Base-by-base conservation (phyloP, 2,113 vertebrate species). In the Passer domesticus region DNA sequence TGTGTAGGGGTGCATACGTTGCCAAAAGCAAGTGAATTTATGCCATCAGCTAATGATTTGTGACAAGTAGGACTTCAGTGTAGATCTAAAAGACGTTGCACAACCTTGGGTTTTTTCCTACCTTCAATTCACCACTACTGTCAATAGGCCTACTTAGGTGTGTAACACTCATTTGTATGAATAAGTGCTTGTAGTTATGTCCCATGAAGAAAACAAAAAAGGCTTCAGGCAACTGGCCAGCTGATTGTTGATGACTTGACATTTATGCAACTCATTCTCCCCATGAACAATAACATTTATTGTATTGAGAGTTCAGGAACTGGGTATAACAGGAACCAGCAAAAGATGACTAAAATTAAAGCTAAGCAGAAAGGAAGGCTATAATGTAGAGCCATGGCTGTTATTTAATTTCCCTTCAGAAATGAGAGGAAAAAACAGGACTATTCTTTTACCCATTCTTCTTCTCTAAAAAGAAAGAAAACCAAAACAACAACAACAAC, bases 241-340 rank as follows among this genome's bases (percentile, higher is more conserved):
- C 23, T 93, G 72, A 92, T 94, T 92, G 83, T 92, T 94, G 83
- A 92, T 83, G 80, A 76, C 31, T 94, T 96, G 82, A 93, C 76
- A 83, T 92, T 90, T 92, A 88, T 90, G 83, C 52, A 92, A 64
- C 52, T 72, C 64, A 78, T 92, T 95, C 47, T 90, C 23, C 56
- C 44, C 60, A 66, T 23, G 82, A 95, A 94, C 85, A 95, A 88
- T 94, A 90, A 79, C 75, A 66, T 80, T 90, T 87, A 91, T 91
- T 94, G 82, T 96, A 62, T 44, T 80, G 74, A 80, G 44, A 58
- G 41, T 88, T 83, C 90, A 80, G 90, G 90, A 96, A 76, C 82
- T 73, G 74, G 75, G 37, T 91, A 44, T 73, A 88, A 94, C 78
- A 88, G 85, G 63, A 96, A 90, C 92, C 28, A 93, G 87, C 22